Evolutionary conservation across 2,113 vertebrate genomes (phyloP).

Genomic region (Sinocyclocheilus anophthalmus): DNA sequence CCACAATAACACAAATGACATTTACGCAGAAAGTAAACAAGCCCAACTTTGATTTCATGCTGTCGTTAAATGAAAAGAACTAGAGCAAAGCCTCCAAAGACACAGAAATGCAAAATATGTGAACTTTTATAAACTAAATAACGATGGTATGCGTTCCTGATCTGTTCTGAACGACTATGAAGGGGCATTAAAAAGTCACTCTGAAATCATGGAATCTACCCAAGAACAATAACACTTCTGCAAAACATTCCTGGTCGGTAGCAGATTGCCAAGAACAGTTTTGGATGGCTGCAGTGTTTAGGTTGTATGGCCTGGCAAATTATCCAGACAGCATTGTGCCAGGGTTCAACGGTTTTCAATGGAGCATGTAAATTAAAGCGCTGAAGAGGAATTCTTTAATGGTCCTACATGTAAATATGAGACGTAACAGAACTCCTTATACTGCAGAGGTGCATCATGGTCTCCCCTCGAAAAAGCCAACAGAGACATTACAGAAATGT

Average conservation of each 20-base stretch:
- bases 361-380: slow-evolving; percentile 57
- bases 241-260: slow-evolving; percentile 41
- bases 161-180: slow-evolving; percentile 42
- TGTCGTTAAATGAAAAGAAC: slow-evolving; percentile 6
- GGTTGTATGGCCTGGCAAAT: slow-evolving; percentile 56
- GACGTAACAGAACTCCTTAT: slow-evolving; percentile 36
- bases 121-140: slow-evolving; percentile 39
- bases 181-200: slow-evolving; percentile 40
- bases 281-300: slow-evolving; percentile 54
- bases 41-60: background rate
- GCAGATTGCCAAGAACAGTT: slow-evolving; percentile 50
- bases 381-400: slow-evolving; percentile 57
- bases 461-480: slow-evolving; percentile 25
- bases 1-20: background rate
- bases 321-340: slow-evolving; percentile 35
- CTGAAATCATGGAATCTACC: background rate
- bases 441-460: slow-evolving; percentile 38
- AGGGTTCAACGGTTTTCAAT: slow-evolving; percentile 57
- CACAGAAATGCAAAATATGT: background rate
- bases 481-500: slow-evolving; percentile 21
- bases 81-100: background rate
- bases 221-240: slow-evolving; percentile 53
- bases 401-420: slow-evolving; percentile 54
- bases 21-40: slow-evolving; percentile 16
- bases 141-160: slow-evolving; percentile 26